phyloP scores from a whole-genome alignment of 2,888 invertebrate species.

The Drosophila anomelani region DNA sequence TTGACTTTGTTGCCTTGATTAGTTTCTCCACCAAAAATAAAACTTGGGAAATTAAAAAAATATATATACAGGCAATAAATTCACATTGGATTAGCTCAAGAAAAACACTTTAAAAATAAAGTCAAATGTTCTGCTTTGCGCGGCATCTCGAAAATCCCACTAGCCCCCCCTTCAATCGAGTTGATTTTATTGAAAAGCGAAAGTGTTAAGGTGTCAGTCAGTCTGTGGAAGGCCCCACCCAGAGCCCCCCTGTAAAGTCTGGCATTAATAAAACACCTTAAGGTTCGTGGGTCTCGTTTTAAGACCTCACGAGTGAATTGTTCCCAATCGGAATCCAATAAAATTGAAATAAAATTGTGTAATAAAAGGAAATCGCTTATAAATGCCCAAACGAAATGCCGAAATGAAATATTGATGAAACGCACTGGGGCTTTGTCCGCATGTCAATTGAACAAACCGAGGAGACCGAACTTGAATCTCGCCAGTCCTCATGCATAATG shows the following conservation, averaged over 20 bases:
- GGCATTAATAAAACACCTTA: slow-evolving; percentile 34
- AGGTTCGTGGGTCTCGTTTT: slow-evolving; percentile 28
- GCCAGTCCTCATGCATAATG: slow-evolving; percentile 68
- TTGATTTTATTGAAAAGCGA: slow-evolving; percentile 58
- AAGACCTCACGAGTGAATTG: slow-evolving; percentile 68
- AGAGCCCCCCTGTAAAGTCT: slow-evolving; percentile 47
- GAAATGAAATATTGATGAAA: slow-evolving; percentile 76
- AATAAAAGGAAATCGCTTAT: slow-evolving; percentile 67
- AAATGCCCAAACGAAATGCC: slow-evolving; percentile 62
- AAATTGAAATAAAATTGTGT: slow-evolving; percentile 59
- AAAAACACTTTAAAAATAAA: slow-evolving; percentile 6
- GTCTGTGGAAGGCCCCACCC: slow-evolving; percentile 7
- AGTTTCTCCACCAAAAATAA: slow-evolving; percentile 3
- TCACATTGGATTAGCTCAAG: slow-evolving; percentile 1
- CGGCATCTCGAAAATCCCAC: slow-evolving; percentile 5
- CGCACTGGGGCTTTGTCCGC: slow-evolving; percentile 67
- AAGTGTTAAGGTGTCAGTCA: slow-evolving; percentile 49
- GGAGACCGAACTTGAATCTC: slow-evolving; percentile 22
- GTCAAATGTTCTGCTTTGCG: slow-evolving; percentile 23
- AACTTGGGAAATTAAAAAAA: slow-evolving; percentile 11
- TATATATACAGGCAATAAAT: slow-evolving; percentile 16
- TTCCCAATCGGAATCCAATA: slow-evolving; percentile 51
- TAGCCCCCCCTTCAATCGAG: slow-evolving; percentile 3
- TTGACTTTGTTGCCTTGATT: slow-evolving; percentile 35
- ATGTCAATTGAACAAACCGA: slow-evolving; percentile 56